Percentiles rank a stretch among this genome's conserved stretches.
Conservation (phyloP, 2,797 vertebrate genomes). For the Onychomys leucogaster region DNA sequence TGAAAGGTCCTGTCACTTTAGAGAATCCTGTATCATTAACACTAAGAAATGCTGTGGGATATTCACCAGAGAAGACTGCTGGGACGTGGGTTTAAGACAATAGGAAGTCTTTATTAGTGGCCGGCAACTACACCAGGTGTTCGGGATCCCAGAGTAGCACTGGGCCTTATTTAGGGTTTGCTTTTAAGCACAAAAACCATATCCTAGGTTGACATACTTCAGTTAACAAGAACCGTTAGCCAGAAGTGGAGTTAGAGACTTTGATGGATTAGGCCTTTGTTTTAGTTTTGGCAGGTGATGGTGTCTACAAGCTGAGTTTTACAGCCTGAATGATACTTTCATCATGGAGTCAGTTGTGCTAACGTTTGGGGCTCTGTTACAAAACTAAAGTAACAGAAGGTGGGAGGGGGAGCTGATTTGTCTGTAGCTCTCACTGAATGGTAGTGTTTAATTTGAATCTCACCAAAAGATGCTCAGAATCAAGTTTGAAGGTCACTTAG, state of each 20-base stretch:
- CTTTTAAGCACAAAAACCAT: not conserved
- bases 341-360: not conserved
- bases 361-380: not conserved
- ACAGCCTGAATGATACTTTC: not conserved
- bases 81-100: not conserved
- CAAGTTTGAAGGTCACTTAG: not conserved
- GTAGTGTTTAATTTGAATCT: not conserved
- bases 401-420: too few species aligned
- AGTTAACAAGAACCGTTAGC: too few species aligned
- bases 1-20: not conserved
- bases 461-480: not conserved
- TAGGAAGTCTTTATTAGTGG: not conserved
- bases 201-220: not conserved
- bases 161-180: not conserved
- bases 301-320: not conserved
- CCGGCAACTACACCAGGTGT: not conserved
- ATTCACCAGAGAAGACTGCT: not conserved
- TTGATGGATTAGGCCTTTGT: not conserved
- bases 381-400: not conserved
- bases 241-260: too few species aligned
- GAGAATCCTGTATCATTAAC: not conserved
- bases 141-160: too few species aligned
- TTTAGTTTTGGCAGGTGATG: not conserved
- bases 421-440: not conserved
- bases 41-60: not conserved